These are phyloP conservation scores for Heliothis virescens DNA, from an alignment of 1,140 invertebrate species.

Conservation along the genomic window DNA sequence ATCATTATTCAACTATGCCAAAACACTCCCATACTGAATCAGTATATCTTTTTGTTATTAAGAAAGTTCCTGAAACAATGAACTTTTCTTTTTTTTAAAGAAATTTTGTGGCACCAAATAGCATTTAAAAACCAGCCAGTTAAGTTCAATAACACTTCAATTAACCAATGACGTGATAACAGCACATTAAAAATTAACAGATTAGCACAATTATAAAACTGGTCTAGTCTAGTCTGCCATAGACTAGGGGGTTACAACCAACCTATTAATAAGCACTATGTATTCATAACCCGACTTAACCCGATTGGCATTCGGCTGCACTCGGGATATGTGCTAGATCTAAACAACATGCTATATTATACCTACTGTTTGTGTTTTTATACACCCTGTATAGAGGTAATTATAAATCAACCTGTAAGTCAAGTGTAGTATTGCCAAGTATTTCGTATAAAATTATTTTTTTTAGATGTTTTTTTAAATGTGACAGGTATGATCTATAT, in stretches of 20 bases:
- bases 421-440: slow-evolving; percentile 1
- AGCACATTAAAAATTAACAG: background rate
- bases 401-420: slow-evolving; percentile 25
- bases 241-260: background rate
- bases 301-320: slow-evolving; percentile 4
- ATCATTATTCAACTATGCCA: too few relatives aligned
- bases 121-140: too few relatives aligned
- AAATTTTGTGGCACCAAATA: too few relatives aligned
- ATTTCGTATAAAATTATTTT: background rate
- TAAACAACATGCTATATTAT: slow-evolving; percentile 6
- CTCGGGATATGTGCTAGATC: background rate
- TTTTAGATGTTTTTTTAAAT: background rate
- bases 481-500: too few relatives aligned
- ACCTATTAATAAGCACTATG: slow-evolving; percentile 12
- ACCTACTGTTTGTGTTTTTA: slow-evolving; percentile 16
- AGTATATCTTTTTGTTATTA: too few relatives aligned
- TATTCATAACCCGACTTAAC: slow-evolving; percentile 25
- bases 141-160: too few relatives aligned
- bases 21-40: too few relatives aligned
- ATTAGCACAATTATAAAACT: background rate
- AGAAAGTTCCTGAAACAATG: too few relatives aligned
- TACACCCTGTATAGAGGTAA: slow-evolving; percentile 17
- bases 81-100: too few relatives aligned
- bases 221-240: background rate
- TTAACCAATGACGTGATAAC: too few relatives aligned